Evolutionary conservation across 2,113 vertebrate genomes (phyloP).

Genomic region (Passer domesticus): DNA sequence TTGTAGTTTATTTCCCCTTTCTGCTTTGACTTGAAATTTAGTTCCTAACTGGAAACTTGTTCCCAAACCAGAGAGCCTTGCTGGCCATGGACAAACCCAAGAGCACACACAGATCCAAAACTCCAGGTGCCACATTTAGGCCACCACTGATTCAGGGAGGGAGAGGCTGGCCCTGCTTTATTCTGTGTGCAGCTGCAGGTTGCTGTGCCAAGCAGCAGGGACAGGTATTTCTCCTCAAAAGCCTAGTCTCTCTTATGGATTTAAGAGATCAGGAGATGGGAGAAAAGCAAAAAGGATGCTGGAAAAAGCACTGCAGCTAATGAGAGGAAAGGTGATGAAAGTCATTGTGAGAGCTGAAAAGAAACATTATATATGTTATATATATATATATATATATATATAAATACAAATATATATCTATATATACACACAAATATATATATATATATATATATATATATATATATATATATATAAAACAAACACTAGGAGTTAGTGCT

Average conservation of each 20-base stretch:
- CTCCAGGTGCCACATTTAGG: neutral
- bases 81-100: neutral
- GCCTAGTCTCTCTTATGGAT: neutral
- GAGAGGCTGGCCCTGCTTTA: neutral
- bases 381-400: no score
- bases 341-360: neutral
- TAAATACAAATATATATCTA: no score
- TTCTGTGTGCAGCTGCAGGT: neutral
- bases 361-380: neutral
- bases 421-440: no score
- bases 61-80: neutral
- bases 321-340: neutral
- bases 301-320: neutral
- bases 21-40: neutral
- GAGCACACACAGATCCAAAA: neutral
- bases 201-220: neutral
- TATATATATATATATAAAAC: no score
- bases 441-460: no score
- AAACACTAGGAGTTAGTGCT: neutral
- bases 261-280: neutral
- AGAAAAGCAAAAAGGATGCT: neutral
- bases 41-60: neutral
- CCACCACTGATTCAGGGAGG: accelerated
- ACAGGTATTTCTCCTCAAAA: neutral
- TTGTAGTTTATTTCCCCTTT: neutral